Evolutionary conservation across 2,113 vertebrate genomes (phyloP).

Genomic region (Ardeotis arabs): DNA sequence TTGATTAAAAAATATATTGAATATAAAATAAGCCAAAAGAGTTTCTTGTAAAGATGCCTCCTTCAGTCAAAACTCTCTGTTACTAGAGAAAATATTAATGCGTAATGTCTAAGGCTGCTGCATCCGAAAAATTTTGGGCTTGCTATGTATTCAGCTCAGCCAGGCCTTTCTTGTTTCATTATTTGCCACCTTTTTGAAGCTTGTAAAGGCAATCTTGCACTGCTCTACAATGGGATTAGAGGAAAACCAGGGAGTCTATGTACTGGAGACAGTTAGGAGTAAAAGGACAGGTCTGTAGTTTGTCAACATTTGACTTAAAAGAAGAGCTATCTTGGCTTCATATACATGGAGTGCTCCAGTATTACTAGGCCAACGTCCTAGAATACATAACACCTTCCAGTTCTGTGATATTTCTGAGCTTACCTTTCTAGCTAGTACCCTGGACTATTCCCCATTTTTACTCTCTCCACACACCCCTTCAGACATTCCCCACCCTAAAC

Average conservation of each 20-base stretch:
- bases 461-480: fast-evolving
- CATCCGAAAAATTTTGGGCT: neutral
- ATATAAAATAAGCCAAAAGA: constrained; percentile 4
- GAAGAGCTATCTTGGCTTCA: neutral
- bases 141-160: neutral
- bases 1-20: constrained; percentile 58
- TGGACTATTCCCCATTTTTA: neutral
- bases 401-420: neutral
- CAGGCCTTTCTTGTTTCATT: neutral
- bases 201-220: neutral
- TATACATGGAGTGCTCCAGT: neutral
- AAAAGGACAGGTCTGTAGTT: neutral
- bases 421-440: neutral
- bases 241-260: neutral
- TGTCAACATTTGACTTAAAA: neutral
- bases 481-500: neutral
- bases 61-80: neutral
- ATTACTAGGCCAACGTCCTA: neutral
- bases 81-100: neutral
- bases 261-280: neutral
- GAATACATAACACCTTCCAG: neutral
- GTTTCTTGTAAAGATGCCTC: neutral
- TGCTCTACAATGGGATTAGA: neutral
- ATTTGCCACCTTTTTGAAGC: neutral
- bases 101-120: fast-evolving